Conservation (phyloP, 2,797 vertebrate species). For the Zenarchopterus dispar region DNA sequence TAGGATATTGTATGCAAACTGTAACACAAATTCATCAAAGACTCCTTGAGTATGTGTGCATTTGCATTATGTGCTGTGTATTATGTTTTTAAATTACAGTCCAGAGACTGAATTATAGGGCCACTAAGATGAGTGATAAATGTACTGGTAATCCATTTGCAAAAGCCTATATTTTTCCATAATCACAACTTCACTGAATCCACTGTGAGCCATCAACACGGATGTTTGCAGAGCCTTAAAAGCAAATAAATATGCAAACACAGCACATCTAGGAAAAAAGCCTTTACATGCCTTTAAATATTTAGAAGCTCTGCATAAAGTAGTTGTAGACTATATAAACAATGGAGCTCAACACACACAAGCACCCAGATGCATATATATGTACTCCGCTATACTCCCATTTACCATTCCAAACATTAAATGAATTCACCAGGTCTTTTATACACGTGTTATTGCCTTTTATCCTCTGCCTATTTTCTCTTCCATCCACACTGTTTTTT, state of each 20-base stretch:
- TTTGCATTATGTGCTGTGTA: constrained; percentile 55
- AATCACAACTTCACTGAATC: constrained; percentile 66
- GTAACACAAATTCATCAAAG: constrained; percentile 63
- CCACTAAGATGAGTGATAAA: constrained; percentile 63
- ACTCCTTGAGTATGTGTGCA: constrained; percentile 16
- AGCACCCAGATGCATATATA: neutral
- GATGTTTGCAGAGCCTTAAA: constrained; percentile 60
- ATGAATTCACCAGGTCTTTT: constrained; percentile 7
- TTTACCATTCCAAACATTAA: constrained; percentile 16
- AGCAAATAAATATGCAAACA: constrained; percentile 75
- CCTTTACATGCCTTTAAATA: constrained; percentile 70
- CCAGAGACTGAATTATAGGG: constrained; percentile 47
- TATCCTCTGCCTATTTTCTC: constrained; percentile 12
- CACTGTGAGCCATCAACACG: constrained; percentile 50
- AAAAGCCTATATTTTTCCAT: constrained; percentile 47
- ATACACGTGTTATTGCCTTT: neutral
- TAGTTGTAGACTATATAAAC: constrained; percentile 50
- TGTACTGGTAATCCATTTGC: constrained; percentile 57
- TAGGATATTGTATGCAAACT: constrained; percentile 42
- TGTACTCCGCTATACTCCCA: neutral
- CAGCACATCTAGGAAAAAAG: constrained; percentile 49
- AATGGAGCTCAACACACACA: constrained; percentile 23
- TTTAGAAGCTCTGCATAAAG: constrained; percentile 63
- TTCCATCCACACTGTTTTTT: constrained; percentile 23
- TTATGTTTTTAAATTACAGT: constrained; percentile 57